phyloP scores from a whole-genome alignment of 2,797 vertebrate genomes.

The Melanotaenia boesemani region DNA sequence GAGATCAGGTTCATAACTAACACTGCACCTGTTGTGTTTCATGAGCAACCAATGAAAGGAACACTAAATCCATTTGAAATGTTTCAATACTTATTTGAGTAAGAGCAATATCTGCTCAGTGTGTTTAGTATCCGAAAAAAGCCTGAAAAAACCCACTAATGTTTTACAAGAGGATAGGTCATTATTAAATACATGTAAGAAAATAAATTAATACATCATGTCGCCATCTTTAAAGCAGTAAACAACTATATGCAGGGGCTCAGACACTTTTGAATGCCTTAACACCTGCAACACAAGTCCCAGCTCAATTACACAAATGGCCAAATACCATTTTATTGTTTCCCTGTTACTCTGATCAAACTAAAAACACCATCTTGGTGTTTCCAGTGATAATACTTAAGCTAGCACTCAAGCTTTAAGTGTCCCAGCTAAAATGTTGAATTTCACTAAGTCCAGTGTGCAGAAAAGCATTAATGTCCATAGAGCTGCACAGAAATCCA shows the following conservation, averaged over 20 bases:
- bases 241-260: not conserved
- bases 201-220: not conserved
- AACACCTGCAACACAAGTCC: not conserved
- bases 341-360: not conserved
- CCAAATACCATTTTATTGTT: not conserved
- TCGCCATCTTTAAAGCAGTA: too few relatives aligned
- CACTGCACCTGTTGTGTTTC: constrained; percentile 57
- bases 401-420: not conserved
- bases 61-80: constrained; percentile 11
- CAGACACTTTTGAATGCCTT: too few relatives aligned
- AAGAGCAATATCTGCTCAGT: constrained; percentile 7
- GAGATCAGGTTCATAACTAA: constrained; percentile 27
- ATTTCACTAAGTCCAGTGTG: not conserved
- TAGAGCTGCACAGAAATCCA: not conserved
- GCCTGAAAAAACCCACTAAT: not conserved
- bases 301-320: not conserved
- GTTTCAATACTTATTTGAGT: constrained; percentile 60
- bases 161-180: constrained; percentile 22
- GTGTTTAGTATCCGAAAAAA: constrained; percentile 38
- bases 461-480: too few relatives aligned
- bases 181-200: not conserved
- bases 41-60: constrained; percentile 15
- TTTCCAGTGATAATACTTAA: not conserved
- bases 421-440: too few relatives aligned
- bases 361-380: too few relatives aligned